phyloP scores from a whole-genome alignment of 2,888 invertebrate genomes.

The Adelognathus sp. region DNA sequence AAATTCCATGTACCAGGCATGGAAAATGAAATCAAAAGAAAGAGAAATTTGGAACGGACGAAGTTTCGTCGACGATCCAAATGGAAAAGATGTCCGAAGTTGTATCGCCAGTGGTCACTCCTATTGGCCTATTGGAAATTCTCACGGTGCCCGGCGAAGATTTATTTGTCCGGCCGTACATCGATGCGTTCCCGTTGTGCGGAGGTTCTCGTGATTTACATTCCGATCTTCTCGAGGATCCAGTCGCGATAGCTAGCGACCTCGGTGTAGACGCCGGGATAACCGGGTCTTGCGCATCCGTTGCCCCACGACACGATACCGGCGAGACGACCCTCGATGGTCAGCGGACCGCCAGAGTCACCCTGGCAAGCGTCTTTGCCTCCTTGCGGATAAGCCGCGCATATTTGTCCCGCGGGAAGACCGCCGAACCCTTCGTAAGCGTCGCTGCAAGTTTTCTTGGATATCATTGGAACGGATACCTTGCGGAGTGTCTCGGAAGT shows the following conservation, averaged over 20 bases:
- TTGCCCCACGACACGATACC: conserved; percentile 81
- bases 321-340: conserved; percentile 67
- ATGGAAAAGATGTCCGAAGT: too few relatives aligned
- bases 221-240: conserved; percentile 61
- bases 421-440: conserved; percentile 79
- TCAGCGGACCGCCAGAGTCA: conserved; percentile 71
- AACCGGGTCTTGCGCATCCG: conserved; percentile 82
- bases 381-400: conserved; percentile 84
- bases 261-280: conserved; percentile 82
- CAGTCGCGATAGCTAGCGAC: conserved; percentile 82
- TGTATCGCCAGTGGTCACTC: too few relatives aligned
- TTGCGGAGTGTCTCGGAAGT: conserved; percentile 78
- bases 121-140: too few relatives aligned
- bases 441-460: conserved; percentile 80
- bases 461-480: conserved; percentile 83
- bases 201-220: conserved; percentile 40
- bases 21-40: too few relatives aligned
- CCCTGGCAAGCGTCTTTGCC: conserved; percentile 79
- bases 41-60: too few relatives aligned
- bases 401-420: conserved; percentile 81
- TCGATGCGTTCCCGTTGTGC: background rate
- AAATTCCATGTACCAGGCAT: too few relatives aligned
- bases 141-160: too few relatives aligned
- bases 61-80: too few relatives aligned
- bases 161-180: too few relatives aligned